These are phyloP conservation scores for Pteronura brasiliensis DNA, from an alignment of 2,113 vertebrate genomes.

Conservation along the genomic window DNA sequence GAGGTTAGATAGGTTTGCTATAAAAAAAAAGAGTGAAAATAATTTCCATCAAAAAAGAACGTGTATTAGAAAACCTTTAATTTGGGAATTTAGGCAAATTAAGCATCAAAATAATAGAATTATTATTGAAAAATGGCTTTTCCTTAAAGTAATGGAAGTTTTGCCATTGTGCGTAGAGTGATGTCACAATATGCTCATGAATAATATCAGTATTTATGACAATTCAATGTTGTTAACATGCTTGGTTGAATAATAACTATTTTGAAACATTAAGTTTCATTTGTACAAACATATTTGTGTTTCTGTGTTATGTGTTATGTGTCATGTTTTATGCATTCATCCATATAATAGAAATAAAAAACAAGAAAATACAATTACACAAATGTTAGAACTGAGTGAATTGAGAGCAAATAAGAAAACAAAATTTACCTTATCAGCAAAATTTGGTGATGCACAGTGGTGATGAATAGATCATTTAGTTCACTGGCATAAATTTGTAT, in stretches of 20 bases:
- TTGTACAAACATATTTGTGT: neutral
- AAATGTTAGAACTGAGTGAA: conserved; percentile 7
- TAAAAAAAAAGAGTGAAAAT: neutral
- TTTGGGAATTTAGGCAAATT: neutral
- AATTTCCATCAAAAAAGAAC: conserved; percentile 5
- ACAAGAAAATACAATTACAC: neutral
- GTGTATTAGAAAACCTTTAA: neutral
- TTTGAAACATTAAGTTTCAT: conserved; percentile 14
- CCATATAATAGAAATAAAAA: neutral
- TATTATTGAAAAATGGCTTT: neutral
- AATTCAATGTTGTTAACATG: neutral
- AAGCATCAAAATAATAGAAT: conserved; percentile 27
- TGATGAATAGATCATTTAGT: neutral
- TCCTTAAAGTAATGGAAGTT: conserved; percentile 17
- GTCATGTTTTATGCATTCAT: neutral
- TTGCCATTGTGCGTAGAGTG: neutral
- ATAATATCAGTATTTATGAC: neutral
- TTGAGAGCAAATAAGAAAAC: neutral
- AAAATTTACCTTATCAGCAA: neutral
- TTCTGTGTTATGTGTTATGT: neutral
- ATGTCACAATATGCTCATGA: neutral
- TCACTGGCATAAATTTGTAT: conserved; percentile 6
- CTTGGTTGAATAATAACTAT: neutral
- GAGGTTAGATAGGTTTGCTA: neutral
- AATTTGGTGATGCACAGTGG: neutral